Evolutionary conservation across 2,888 invertebrate species (phyloP), one percentile per base, ranked within the genome.

Genomic region (Drymonia ruficornis): DNA sequence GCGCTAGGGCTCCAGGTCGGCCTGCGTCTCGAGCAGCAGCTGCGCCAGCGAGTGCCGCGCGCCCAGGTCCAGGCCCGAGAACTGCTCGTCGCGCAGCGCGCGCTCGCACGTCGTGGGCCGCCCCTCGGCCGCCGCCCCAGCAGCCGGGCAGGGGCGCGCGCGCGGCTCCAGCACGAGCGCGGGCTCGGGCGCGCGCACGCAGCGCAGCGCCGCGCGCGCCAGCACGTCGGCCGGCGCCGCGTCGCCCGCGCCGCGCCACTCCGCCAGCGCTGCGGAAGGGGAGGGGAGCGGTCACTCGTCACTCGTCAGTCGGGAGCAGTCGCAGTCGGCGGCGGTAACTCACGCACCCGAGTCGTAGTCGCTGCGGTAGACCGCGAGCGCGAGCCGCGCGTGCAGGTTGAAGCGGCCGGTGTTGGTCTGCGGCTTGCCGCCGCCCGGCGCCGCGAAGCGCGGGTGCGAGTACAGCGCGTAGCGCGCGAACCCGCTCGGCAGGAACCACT

Each of bases 401-500:
- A 84, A 84, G 28, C 83, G 79, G 19, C 80, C 80, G 45, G 75
- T 95, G 94, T 52, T 98, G 83, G 96, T 76, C 48, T 67, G 64
- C 52, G 55, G 15, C 47, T 29, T 38, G 5, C 8, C 15, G 49
- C 28, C 52, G 29, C 28, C 54, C 44, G 38, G 40, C 34, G 16
- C 29, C 48, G 50, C 48, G 65, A 95, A 93, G 95, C 16, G 86
- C 96, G 13, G 90, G 95, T 19, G 96, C 40, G 19, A 7, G 67
- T 70, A 7, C 53, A 50, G 50, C 3, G 96, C 84, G 89, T 96
- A 98, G 78, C 98, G 97, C 73, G 96, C 94, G 88, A 98, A 99
- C 18, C 97, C 97, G 65, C 98, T 95, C n/a, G 99, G 97, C 75
- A 96, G 96, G 91, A 96, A 99, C 73, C 98, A 95, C 93, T 99